A percentile compares a stretch with the other conserved stretches of the same genome.
phyloP scores from a whole-genome alignment of 2,888 invertebrate species.

The Bellardia bayeri region DNA sequence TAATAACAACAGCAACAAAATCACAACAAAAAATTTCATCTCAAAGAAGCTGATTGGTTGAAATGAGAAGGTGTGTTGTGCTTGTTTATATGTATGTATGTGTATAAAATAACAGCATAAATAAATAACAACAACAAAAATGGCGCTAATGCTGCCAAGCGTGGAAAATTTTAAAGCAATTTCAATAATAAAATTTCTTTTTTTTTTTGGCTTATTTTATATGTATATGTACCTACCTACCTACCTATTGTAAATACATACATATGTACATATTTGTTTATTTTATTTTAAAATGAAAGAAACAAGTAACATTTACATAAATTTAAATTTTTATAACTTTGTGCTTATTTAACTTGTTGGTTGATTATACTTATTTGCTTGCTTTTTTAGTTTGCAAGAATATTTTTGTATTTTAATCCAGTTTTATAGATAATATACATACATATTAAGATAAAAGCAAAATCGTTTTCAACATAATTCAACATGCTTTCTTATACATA shows the following conservation, averaged over 20 bases:
- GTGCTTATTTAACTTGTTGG: constrained; percentile 35
- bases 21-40: neutral
- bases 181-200: constrained; percentile 53
- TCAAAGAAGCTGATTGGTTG: constrained; percentile 71
- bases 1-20: constrained; percentile 8
- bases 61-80: constrained; percentile 72
- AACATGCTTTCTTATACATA: neutral
- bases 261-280: too few relatives aligned
- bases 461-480: neutral
- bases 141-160: constrained; percentile 47
- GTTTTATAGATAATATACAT: neutral
- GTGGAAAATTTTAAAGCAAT: neutral
- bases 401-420: constrained; percentile 21
- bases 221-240: too few relatives aligned
- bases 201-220: neutral
- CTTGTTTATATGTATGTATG: neutral
- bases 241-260: too few relatives aligned
- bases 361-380: neutral
- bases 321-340: constrained; percentile 57
- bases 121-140: constrained; percentile 36
- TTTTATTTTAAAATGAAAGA: neutral
- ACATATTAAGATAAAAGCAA: neutral
- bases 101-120: neutral
- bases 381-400: neutral
- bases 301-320: constrained; percentile 44